Conservation (phyloP, 2,888 invertebrate genomes). For the Vesta saturnalis region DNA sequence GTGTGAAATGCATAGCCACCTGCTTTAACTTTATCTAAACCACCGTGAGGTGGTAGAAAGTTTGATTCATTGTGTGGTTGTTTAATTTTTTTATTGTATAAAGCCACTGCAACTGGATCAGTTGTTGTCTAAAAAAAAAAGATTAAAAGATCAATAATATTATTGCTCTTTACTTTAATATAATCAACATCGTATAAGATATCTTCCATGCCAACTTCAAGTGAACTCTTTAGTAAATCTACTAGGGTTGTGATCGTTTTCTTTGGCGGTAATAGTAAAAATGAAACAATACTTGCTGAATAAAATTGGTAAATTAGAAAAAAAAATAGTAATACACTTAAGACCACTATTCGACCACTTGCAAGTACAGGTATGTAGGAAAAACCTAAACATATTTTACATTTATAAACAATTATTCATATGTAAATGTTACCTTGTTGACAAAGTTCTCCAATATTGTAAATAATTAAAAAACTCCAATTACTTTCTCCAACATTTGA, state of each 20-base stretch:
- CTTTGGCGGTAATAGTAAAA: slow-evolving; percentile 70
- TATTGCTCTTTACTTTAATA: slow-evolving; percentile 57
- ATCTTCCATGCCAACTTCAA: slow-evolving; percentile 72
- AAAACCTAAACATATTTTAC: slow-evolving; percentile 8
- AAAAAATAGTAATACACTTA: slow-evolving; percentile 63
- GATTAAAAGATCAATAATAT: neutral
- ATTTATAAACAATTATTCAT: too few relatives aligned
- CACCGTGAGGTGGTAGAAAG: slow-evolving; percentile 49
- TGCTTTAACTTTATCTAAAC: slow-evolving; percentile 49
- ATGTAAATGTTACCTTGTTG: slow-evolving; percentile 55
- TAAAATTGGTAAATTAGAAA: slow-evolving; percentile 75
- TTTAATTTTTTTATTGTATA: slow-evolving; percentile 69
- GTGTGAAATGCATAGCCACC: slow-evolving; percentile 58
- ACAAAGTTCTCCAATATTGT: slow-evolving; percentile 23
- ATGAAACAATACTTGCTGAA: slow-evolving; percentile 75
- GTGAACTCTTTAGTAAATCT: slow-evolving; percentile 68
- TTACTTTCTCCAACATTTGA: neutral
- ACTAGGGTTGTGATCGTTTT: slow-evolving; percentile 69
- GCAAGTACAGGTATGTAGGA: slow-evolving; percentile 4
- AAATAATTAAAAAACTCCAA: slow-evolving; percentile 23
- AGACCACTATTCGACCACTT: slow-evolving; percentile 51
- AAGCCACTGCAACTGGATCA: slow-evolving; percentile 67
- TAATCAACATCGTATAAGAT: slow-evolving; percentile 71
- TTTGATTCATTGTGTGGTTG: slow-evolving; percentile 42
- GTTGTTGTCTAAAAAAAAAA: slow-evolving; percentile 65